These are phyloP conservation scores for Oreortyx pictus DNA, from an alignment of 2,797 vertebrate genomes.

Conservation along the genomic window DNA sequence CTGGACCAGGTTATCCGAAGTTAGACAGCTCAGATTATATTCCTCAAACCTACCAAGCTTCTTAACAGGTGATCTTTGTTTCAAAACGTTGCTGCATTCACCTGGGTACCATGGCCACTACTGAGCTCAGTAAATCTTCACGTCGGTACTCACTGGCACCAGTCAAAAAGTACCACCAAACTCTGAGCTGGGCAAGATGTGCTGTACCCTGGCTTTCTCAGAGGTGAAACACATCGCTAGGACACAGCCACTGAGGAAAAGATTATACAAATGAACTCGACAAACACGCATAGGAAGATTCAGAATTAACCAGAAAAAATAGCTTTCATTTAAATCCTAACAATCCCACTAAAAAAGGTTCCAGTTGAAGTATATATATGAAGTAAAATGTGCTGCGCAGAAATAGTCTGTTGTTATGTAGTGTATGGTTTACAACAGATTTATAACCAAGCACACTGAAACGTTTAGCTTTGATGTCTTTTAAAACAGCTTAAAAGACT, in stretches of 20 bases:
- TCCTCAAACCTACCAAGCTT: not conserved
- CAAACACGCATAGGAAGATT: not conserved
- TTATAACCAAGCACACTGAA: not conserved
- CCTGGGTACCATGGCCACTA: not conserved
- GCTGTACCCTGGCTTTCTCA: not conserved
- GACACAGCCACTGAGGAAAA: not conserved
- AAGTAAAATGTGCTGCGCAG: not conserved
- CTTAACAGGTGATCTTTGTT: not conserved
- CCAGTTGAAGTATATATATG: not conserved
- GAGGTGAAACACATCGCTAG: not conserved
- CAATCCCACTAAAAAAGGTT: not conserved
- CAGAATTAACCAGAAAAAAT: not conserved
- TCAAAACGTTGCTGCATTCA: not conserved
- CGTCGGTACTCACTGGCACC: not conserved
- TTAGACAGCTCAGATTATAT: not conserved
- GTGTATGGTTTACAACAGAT: not conserved
- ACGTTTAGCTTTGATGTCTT: not conserved
- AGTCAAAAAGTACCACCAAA: not conserved
- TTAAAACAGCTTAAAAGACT: not conserved
- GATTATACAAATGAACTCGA: not conserved
- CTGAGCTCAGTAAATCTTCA: not conserved
- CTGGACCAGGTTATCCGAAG: not conserved
- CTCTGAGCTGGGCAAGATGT: not conserved
- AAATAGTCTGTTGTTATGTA: not conserved
- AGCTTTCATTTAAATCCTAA: not conserved